phyloP scores from a whole-genome alignment of 2,113 vertebrate genomes.

The Herpailurus yagouaroundi region DNA sequence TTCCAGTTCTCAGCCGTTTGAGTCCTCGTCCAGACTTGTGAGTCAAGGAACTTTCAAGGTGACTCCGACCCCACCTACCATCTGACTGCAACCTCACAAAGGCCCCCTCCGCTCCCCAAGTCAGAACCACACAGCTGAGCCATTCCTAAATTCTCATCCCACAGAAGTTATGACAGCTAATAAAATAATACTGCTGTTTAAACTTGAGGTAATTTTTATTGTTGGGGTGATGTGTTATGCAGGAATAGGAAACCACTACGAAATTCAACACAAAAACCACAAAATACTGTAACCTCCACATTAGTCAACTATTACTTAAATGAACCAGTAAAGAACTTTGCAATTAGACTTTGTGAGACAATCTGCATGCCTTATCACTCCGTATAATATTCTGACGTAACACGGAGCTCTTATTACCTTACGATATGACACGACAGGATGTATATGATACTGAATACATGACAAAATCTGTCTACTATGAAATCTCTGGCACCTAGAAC shows the following conservation, averaged over 20 bases:
- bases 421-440: not conserved
- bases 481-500: not conserved
- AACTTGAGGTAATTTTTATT: not conserved
- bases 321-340: not conserved
- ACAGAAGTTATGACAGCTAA: not conserved
- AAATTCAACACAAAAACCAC: constrained; percentile 15
- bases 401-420: not conserved
- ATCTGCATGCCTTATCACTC: not conserved
- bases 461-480: not conserved
- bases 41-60: not conserved
- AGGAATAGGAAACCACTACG: not conserved
- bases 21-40: not conserved
- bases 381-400: not conserved
- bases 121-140: not conserved
- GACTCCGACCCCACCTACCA: not conserved
- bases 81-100: not conserved
- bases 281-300: not conserved
- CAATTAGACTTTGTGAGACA: not conserved
- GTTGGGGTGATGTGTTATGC: not conserved
- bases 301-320: constrained; percentile 1
- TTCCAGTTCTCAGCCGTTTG: not conserved
- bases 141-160: not conserved
- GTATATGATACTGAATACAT: not conserved
- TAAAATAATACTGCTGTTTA: not conserved
- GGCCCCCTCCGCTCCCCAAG: not conserved